Evolutionary conservation across 2,888 invertebrate species (phyloP), one percentile per base, ranked within the genome.

Genomic region (Stenodera caucasica): DNA sequence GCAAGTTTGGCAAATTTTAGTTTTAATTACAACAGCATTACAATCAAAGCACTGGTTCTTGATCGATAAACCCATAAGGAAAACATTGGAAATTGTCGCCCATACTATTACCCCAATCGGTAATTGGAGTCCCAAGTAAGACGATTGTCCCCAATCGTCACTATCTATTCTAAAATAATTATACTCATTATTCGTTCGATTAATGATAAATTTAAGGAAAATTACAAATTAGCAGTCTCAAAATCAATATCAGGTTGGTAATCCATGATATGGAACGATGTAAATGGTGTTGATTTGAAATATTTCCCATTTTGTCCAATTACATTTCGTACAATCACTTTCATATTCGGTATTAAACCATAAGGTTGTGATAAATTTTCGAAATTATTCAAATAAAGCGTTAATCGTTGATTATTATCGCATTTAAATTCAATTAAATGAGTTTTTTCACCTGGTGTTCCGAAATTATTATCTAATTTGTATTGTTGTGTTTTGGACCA

Each of bases 311-410:
- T 54, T 5, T 54, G 54, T 2, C 11, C 23, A 5, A 37, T n/a
- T 12, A 54, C 40, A 26, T 54, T 54, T 8, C 54, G 35, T 6
- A 54, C 37, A 23, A 37, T 21, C n/a, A 54, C 11, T 4, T 0
- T 0, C 54, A 54, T 54, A n/a, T 37, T 54, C 8, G 54, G 54
- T 37, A 54, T 37, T 35, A 54, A n/a, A 54, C 54, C 35, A 12
- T 37, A 14, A 4, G 54, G 54, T 29, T 15, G 3, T 5, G 15
- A 23, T 14, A 33, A 33, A 54, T 37, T 54, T 23, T 54, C 54
- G 2, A 33, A 54, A 37, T 54, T 37, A 54, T 54, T 54, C 12
- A 54, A 54, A 35, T 54, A 54, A 1, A 54, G 18, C 11, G 21
- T 37, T 29, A 54, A 40, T 23, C 26, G 21, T 29, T 54, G 35